phyloP scores from a whole-genome alignment of 1,140 invertebrate genomes.

The Hyles vespertilio region DNA sequence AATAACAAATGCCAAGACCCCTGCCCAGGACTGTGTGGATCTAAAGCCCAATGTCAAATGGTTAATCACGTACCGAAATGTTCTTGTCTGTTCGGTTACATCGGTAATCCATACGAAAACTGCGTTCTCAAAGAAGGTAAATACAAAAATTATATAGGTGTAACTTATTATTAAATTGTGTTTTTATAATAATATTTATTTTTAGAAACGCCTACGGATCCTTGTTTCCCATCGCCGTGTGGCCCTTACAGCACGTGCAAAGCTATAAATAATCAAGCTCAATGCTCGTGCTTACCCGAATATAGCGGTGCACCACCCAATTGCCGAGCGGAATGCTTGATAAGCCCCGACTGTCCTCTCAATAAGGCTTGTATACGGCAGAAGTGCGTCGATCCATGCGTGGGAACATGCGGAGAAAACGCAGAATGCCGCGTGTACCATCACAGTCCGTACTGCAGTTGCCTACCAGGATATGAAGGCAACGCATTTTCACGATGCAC shows the following conservation, averaged over 20 bases:
- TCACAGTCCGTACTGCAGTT: constrained; percentile 81
- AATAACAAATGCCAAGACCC: constrained; percentile 87
- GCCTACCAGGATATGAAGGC: constrained; percentile 77
- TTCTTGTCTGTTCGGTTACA: constrained; percentile 78
- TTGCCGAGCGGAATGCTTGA: constrained; percentile 83
- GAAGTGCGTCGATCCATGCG: constrained; percentile 82
- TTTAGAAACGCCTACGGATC: constrained; percentile 63
- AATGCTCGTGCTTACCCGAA: constrained; percentile 81
- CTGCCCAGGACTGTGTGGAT: constrained; percentile 84
- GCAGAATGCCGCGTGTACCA: constrained; percentile 82
- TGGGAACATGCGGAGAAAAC: constrained; percentile 84
- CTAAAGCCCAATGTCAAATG: constrained; percentile 84
- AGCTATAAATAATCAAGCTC: constrained; percentile 77
- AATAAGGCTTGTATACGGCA: constrained; percentile 80
- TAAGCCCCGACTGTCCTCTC: constrained; percentile 81
- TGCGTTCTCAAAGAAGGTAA: constrained; percentile 77
- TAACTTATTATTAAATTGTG: no score
- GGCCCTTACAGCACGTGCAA: constrained; percentile 83
- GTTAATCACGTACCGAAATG: constrained; percentile 85
- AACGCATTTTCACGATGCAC: constrained; percentile 79
- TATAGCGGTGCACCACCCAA: constrained; percentile 84
- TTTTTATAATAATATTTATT: not conserved
- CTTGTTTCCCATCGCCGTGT: constrained; percentile 78
- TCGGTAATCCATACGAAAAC: constrained; percentile 81
- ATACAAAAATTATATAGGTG: no score